Base-by-base conservation (phyloP, 1,140 invertebrate species). In the Drosophila prosaltans region DNA sequence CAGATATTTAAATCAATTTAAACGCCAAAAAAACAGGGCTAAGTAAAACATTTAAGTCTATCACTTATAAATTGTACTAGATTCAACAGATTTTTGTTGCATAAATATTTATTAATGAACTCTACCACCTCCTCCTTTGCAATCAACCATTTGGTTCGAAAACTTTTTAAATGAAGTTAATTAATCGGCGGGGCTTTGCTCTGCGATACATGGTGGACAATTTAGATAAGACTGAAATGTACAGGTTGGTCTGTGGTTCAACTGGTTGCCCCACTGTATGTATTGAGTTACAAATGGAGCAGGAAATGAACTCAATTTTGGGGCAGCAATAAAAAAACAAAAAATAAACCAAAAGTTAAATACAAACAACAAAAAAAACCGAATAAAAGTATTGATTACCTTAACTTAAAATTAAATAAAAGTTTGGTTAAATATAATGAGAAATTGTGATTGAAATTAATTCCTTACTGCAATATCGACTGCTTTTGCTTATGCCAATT, bases 401-500 rank as follows among this genome's bases (percentile, higher is more conserved):
- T 51, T 51, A 26, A 51, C 7, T 51, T 51, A 51, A 26, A 51
- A 51, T 51, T 26, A 10, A 26, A 40, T 40, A 1, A 40, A 40
- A 40, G 5, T 11, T 40, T 9, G 39, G 5, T 40, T 40, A 40
- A 40, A 40, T 40, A 36, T 40, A 40, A 40, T 40, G 10, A 26
- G 21, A 24, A 51, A 51, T 51, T 24, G 7, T 26, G 26, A 21
- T 26, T 51, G 21, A 3, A 26, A 48, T 3, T 26, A 51, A 9
- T 24, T 51, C 21, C 21, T 10, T 51, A 26, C 26, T 51, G 45
- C 9, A 9, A 9, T 51, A 51, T 51, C 45, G 9, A 51, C 8
- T 51, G 32, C 57, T 59, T 59, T 59, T 59, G 57, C 57, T 1
- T 51, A 51, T 51, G 8, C 16, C 45, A 21, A 48, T 24, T 48